Evolutionary conservation across 2,113 vertebrate genomes (phyloP).

Genomic region (Erinaceus europaeus): DNA sequence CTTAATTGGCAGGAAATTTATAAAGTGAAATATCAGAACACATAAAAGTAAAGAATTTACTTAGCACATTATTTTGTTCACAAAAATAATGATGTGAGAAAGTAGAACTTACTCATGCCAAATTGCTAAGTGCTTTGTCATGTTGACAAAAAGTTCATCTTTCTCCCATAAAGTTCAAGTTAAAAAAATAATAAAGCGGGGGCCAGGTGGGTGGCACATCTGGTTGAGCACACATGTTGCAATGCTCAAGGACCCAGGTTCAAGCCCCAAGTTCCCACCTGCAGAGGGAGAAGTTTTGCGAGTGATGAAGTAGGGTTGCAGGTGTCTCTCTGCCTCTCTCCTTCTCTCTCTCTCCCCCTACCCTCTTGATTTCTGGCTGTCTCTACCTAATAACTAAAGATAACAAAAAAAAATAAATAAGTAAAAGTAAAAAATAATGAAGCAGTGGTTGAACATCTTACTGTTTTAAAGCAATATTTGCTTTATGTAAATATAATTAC

Average conservation of each 20-base stretch:
- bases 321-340: too few relatives aligned
- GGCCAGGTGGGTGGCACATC: too few relatives aligned
- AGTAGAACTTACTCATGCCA: not conserved
- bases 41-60: not conserved
- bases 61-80: not conserved
- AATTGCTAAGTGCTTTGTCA: not conserved
- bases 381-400: too few relatives aligned
- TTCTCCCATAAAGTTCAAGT: slow-evolving; percentile 7
- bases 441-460: not conserved
- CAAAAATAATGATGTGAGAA: not conserved
- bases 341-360: too few relatives aligned
- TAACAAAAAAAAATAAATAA: too few relatives aligned
- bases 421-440: not conserved
- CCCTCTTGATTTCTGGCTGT: too few relatives aligned
- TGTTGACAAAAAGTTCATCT: not conserved
- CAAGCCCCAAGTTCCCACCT: too few relatives aligned
- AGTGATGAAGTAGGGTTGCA: too few relatives aligned
- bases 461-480: slow-evolving; percentile 32
- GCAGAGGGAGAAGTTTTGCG: too few relatives aligned
- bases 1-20: not conserved
- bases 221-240: too few relatives aligned
- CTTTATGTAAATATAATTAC: slow-evolving; percentile 14
- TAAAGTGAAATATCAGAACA: not conserved
- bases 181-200: not conserved
- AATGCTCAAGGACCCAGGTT: too few relatives aligned